Evolutionary conservation across 2,113 vertebrate genomes (phyloP), one percentile per base, ranked within the genome.

Genomic region (Menidia beryllina): DNA sequence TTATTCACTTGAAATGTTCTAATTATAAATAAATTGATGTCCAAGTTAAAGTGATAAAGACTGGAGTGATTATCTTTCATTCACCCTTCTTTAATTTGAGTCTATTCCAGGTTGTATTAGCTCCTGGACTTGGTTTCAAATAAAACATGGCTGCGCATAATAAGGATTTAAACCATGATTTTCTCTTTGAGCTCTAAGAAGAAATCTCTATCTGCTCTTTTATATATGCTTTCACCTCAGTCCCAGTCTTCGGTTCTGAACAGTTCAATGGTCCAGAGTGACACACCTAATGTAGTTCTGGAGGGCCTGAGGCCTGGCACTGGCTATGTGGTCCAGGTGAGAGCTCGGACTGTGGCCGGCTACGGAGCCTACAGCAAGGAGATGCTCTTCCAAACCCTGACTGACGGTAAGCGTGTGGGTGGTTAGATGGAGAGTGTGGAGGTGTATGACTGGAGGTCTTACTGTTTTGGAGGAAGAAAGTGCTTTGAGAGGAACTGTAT

Each of bases 341-440:
- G 97, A 4, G 97, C 97, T 11, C 95, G 97, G 65, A 99, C 96
- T 0, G 98, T 98, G 81, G 97, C 96, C 0, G 97, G 97, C 78
- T 98, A 97, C 0, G 98, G 98, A 72, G 96, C 94, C 87, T 99
- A 96, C 93, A 98, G 96, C 13, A 96, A 96, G 73, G 97, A 98
- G 86, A 99, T 99, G 94, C 97, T 96, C 90, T 97, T 99, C 94
- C 97, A 99, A 89, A 99, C 97, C 0, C 94, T 98, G 77, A 98
- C 96, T 0, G 96, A 98, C 0, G 97, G 98, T 98, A 84, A 82
- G 87, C 61, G 62, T 3, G 78, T 53, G 71, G 57, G 63, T 57
- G 77, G 23, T 7, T 57, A 39, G 27, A 7, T 71, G 58, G 51
- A 65, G 73, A 52, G 58, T 74, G 78, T 66, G 78, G 48, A 51